These are phyloP conservation scores for Hylia prasina DNA, from an alignment of 2,113 vertebrate species.

Conservation along the genomic window DNA sequence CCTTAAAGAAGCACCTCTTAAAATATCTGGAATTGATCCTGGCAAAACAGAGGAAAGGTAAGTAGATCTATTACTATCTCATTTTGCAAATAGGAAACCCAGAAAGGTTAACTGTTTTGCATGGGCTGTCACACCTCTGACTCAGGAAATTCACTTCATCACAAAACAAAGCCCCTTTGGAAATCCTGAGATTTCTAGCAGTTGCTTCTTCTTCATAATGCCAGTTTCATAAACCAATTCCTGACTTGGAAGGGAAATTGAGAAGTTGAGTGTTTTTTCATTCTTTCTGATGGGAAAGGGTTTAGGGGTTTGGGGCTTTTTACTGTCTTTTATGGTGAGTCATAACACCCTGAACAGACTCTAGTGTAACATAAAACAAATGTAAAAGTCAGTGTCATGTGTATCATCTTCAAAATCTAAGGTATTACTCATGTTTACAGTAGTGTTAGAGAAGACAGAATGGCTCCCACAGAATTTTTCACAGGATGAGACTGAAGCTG, in stretches of 20 bases:
- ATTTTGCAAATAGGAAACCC: not conserved
- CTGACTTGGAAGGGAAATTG: not conserved
- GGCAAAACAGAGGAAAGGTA: not conserved
- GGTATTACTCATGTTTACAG: not conserved
- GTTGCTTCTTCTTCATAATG: not conserved
- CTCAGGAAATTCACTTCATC: not conserved
- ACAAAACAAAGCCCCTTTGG: not conserved
- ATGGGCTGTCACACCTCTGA: not conserved
- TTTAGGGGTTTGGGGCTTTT: not conserved
- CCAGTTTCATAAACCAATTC: not conserved
- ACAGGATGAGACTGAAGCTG: not conserved
- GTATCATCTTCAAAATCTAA: not conserved
- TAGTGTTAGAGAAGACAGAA: not conserved
- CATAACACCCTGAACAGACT: not conserved
- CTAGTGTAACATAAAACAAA: not conserved
- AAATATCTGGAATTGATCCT: not conserved
- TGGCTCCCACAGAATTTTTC: not conserved
- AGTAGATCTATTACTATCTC: not conserved
- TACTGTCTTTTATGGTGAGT: not conserved
- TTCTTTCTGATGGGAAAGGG: not conserved
- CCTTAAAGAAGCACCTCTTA: not conserved
- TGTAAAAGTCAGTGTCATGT: not conserved
- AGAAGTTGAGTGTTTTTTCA: not conserved
- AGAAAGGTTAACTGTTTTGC: not conserved
- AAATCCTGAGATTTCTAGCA: not conserved